These are phyloP conservation scores for Ceratoteleas bidentatus DNA, from an alignment of 1,140 invertebrate genomes.

Conservation along the genomic window DNA sequence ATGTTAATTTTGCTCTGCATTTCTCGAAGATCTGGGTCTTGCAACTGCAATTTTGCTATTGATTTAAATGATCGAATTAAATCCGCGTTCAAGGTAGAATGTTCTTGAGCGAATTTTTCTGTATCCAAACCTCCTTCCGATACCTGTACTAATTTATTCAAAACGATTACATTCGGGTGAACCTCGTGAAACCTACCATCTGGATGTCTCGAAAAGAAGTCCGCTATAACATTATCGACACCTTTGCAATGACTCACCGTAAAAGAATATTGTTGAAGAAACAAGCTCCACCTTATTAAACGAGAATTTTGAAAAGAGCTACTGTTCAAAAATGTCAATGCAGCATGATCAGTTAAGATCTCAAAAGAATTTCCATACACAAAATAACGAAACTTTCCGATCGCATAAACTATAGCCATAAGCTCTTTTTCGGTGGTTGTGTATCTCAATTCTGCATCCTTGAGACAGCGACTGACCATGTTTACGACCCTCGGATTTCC, in stretches of 20 bases:
- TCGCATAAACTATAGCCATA: constrained; percentile 9
- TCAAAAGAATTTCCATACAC: constrained; percentile 11
- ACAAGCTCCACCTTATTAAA: constrained; percentile 19
- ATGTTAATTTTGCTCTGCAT: not conserved
- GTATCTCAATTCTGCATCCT: constrained; percentile 8
- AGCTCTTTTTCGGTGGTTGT: constrained; percentile 30
- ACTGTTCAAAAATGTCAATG: constrained; percentile 63
- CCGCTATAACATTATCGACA: not conserved
- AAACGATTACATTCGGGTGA: not conserved
- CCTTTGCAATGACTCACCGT: constrained; percentile 8
- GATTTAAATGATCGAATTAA: constrained; percentile 1
- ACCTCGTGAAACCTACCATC: constrained; percentile 2
- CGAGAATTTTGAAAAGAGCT: constrained; percentile 2
- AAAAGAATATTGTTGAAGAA: constrained; percentile 18
- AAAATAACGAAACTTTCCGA: constrained; percentile 16
- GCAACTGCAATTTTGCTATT: not conserved
- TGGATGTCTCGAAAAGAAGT: constrained; percentile 7
- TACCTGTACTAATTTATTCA: not conserved
- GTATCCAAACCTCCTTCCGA: not conserved
- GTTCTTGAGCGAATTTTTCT: not conserved
- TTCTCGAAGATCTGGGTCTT: not conserved
- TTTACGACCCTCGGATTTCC: not conserved
- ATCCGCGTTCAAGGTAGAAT: not conserved
- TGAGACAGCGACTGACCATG: constrained; percentile 23
- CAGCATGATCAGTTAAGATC: constrained; percentile 17